These are phyloP conservation scores for Xanthostigma xanthostigma DNA, from an alignment of 2,888 invertebrate species.

Conservation along the genomic window DNA sequence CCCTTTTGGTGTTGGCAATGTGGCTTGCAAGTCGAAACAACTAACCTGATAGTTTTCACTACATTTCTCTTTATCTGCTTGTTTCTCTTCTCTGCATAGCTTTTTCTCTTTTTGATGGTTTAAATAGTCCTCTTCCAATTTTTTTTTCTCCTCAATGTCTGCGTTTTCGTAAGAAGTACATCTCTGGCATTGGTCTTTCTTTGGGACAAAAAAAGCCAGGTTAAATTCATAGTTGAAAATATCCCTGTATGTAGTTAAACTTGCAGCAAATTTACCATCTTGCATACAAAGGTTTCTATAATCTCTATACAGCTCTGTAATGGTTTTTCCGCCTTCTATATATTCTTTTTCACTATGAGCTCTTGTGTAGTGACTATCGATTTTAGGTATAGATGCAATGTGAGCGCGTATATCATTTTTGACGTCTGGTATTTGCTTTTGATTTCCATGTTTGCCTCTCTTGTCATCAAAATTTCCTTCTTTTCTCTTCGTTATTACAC, in stretches of 20 bases:
- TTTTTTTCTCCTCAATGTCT: not conserved
- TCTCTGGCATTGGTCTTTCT: not conserved
- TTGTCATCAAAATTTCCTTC: not conserved
- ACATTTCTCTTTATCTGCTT: conserved; percentile 11
- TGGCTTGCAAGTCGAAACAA: conserved; percentile 15
- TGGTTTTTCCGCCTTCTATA: conserved; percentile 8
- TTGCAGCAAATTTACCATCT: not conserved
- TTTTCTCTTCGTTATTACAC: not conserved
- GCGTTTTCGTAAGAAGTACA: not conserved
- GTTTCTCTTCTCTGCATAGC: conserved; percentile 12
- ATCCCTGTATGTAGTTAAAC: not conserved
- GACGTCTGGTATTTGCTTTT: conserved; percentile 3
- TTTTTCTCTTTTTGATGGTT: conserved; percentile 12
- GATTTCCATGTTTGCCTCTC: too few relatives aligned
- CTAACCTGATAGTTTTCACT: conserved; percentile 9
- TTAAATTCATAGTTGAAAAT: not conserved
- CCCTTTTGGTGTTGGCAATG: conserved; percentile 15
- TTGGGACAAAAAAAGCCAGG: not conserved
- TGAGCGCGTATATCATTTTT: conserved; percentile 5
- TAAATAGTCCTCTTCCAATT: conserved; percentile 8
- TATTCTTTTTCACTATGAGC: conserved; percentile 8
- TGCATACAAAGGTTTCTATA: not conserved
- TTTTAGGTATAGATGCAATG: conserved; percentile 10
- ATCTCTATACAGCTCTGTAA: not conserved
- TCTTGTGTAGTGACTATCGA: conserved; percentile 11